Conservation (phyloP, 2,888 invertebrate genomes). For the Portevinia maculata region DNA sequence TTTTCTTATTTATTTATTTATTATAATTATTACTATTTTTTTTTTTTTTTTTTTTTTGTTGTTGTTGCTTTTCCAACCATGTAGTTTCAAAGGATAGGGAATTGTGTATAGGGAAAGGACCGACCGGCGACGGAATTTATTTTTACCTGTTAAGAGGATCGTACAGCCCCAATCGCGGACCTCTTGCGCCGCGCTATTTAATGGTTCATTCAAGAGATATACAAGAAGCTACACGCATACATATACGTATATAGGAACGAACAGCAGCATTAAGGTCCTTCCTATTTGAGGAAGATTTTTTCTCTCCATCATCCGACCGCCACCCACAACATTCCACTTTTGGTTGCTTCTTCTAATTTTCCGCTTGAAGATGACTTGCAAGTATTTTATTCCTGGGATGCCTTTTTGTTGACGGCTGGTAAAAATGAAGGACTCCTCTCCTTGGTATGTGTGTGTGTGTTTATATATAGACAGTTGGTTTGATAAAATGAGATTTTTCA, state of each 20-base stretch:
- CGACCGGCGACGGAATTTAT: too few relatives aligned
- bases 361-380: constrained; percentile 67
- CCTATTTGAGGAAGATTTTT: background rate
- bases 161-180: constrained; percentile 34
- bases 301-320: background rate
- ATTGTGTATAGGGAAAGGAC: too few relatives aligned
- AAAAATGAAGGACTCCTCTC: constrained; percentile 50
- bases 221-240: constrained; percentile 13
- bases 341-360: constrained; percentile 52
- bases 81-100: background rate
- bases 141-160: too few relatives aligned
- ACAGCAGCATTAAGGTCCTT: background rate
- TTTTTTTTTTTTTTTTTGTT: constrained; percentile 7
- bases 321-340: constrained; percentile 3
- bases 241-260: background rate
- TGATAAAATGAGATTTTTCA: constrained; percentile 55
- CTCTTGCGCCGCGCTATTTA: constrained; percentile 51
- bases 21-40: too few relatives aligned
- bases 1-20: constrained; percentile 36
- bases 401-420: constrained; percentile 23
- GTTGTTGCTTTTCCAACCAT: constrained; percentile 19
- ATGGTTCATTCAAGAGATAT: constrained; percentile 21
- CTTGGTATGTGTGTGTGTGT: constrained; percentile 18
- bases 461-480: constrained; percentile 14
- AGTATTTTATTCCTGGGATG: constrained; percentile 43